phyloP scores from a whole-genome alignment of 2,113 vertebrate genomes.

The Engraulis encrasicolus region DNA sequence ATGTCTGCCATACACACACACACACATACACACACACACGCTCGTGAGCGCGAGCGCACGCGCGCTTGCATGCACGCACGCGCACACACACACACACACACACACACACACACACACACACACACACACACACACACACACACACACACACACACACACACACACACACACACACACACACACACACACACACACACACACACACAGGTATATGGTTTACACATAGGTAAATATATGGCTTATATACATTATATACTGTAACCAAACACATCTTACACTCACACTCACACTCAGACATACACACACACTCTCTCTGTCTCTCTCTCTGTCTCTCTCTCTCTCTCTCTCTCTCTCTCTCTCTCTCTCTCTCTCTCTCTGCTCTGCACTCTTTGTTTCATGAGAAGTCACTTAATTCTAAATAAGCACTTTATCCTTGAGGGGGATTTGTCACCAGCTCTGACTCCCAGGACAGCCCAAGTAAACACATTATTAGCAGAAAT shows the following conservation, averaged over 20 bases:
- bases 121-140: not conserved
- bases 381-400: constrained; percentile 45
- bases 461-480: constrained; percentile 58
- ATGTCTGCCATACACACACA: not conserved
- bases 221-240: too few species aligned
- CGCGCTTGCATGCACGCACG: too few species aligned
- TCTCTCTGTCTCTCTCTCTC: constrained; percentile 13
- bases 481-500: constrained; percentile 60
- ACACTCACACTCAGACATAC: not conserved
- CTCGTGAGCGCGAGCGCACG: too few species aligned
- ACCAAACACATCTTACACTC: not conserved
- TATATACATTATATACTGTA: too few species aligned
- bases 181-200: too few species aligned
- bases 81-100: not conserved
- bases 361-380: constrained; percentile 1
- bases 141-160: not conserved
- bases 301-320: constrained; percentile 18
- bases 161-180: not conserved
- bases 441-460: constrained; percentile 58
- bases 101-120: constrained; percentile 26
- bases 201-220: too few species aligned
- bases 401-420: constrained; percentile 52
- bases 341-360: constrained; percentile 18
- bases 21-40: not conserved
- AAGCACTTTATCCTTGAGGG: constrained; percentile 58